phyloP scores from a whole-genome alignment of 2,888 invertebrate species.

The Agrotis clavis region DNA sequence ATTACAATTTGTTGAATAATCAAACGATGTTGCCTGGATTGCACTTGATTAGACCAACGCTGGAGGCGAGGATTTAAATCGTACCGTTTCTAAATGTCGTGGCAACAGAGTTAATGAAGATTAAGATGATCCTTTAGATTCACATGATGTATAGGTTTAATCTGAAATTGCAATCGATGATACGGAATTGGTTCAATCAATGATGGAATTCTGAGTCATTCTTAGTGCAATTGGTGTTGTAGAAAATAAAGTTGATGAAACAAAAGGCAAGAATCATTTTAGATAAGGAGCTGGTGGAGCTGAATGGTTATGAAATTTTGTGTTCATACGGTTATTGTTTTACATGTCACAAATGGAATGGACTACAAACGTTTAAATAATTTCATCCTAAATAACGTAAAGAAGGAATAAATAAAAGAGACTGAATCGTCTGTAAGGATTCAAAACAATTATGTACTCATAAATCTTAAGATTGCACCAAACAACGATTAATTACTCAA shows the following conservation, averaged over 20 bases:
- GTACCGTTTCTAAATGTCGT: constrained; percentile 50
- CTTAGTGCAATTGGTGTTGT: background rate
- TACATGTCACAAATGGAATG: background rate
- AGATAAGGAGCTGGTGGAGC: background rate
- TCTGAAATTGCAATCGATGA: constrained; percentile 44
- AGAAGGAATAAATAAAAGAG: background rate
- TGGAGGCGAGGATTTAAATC: constrained; percentile 58
- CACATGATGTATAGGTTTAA: constrained; percentile 39
- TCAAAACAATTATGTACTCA: constrained; percentile 21
- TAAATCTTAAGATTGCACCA: constrained; percentile 39
- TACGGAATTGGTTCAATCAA: constrained; percentile 16
- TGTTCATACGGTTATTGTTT: no score
- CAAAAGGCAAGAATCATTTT: background rate
- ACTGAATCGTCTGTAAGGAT: constrained; percentile 12
- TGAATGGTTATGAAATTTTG: background rate
- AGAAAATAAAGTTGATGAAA: background rate
- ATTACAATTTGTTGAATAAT: constrained; percentile 58
- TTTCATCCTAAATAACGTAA: constrained; percentile 3
- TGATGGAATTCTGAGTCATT: background rate
- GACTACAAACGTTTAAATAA: background rate
- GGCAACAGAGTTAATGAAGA: constrained; percentile 50
- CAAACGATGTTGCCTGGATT: constrained; percentile 54
- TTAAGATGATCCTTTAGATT: constrained; percentile 40
- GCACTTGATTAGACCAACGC: constrained; percentile 57
- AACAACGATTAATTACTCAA: constrained; percentile 55